These are phyloP conservation scores for Sorex fumeus DNA, from an alignment of 2,113 vertebrate genomes.

Conservation along the genomic window DNA sequence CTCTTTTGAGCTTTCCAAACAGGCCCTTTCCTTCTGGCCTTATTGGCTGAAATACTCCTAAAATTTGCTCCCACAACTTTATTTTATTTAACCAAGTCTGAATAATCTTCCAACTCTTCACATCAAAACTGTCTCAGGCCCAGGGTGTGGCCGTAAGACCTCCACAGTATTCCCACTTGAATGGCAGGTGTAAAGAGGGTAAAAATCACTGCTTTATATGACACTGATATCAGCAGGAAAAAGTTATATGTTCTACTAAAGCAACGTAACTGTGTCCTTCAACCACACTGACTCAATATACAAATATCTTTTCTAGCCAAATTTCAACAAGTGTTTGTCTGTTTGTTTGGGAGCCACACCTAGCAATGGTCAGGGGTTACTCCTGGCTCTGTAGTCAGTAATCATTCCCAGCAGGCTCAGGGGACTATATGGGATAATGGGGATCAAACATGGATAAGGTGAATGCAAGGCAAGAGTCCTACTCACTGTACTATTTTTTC, in stretches of 20 bases:
- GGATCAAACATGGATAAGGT: too few species aligned
- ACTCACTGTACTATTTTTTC: too few species aligned
- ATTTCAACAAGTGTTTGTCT: neutral
- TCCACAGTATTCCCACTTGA: too few species aligned
- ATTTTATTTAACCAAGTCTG: neutral
- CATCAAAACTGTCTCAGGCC: neutral
- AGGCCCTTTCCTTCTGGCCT: neutral
- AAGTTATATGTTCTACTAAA: neutral
- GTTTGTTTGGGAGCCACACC: too few species aligned
- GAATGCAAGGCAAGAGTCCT: too few species aligned
- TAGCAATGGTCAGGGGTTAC: too few species aligned
- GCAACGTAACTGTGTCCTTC: neutral
- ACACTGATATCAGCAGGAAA: constrained; percentile 5
- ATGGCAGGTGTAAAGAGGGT: too few species aligned
- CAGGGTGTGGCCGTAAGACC: too few species aligned
- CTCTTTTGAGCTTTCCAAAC: neutral
- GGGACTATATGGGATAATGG: too few species aligned
- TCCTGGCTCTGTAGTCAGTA: too few species aligned
- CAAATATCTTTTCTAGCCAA: neutral
- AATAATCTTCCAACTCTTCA: neutral
- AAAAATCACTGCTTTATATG: neutral
- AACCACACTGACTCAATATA: neutral
- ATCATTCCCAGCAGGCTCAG: too few species aligned
- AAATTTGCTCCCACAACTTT: neutral
- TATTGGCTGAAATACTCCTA: neutral